Base-by-base conservation (phyloP, 1,140 invertebrate genomes). In the Drosophila ananassae region DNA sequence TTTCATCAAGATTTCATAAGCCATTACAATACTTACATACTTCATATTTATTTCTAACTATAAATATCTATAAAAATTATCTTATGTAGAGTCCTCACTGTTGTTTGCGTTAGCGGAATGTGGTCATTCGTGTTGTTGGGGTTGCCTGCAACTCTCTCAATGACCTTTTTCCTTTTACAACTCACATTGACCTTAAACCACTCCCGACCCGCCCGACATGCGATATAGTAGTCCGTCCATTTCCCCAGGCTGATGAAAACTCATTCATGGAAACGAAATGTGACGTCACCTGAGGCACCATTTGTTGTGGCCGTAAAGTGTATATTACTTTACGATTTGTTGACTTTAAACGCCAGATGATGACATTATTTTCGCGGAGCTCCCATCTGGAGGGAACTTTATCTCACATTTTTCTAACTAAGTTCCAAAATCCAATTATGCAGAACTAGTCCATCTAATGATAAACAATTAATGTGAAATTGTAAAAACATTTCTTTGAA, bases 251-350 rank as follows among this genome's bases (percentile, higher is more conserved):
- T 77, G 78, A 63, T 73, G 73, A 62, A 67, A 68, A 54, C 17
- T 51, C 79, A 83, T 79, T 83, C 71, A 83, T 75, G 28, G 66
- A 66, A 79, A 21, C 39, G 67, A 77, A 68, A 81, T 73, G 66
- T 83, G 80, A 83, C 79, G 80, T 83, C 61, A 67, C 61, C 39
- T 46, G 13, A 13, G 17, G 10, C 30, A 3, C 10, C 1, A 2
- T 17, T 13, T 47, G 22, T 44, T 17, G 28, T 44, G 41, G 13
- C 32, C 37, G 17, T 51, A 30, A 22, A 25, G 32, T 30, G 51
- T 67, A 4, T 41, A 30, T 39, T 8, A 21, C 9, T 44, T 67
- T 46, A 67, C 30, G 39, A 54, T 9, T 64, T 54, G 50, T 53
- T 72, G 21, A 41, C 41, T 34, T 46, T 73, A 22, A 50, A 8